Percentiles rank a stretch among this genome's conserved stretches.
phyloP scores from a whole-genome alignment of 2,797 vertebrate species.

The Tarsius wallacei region DNA sequence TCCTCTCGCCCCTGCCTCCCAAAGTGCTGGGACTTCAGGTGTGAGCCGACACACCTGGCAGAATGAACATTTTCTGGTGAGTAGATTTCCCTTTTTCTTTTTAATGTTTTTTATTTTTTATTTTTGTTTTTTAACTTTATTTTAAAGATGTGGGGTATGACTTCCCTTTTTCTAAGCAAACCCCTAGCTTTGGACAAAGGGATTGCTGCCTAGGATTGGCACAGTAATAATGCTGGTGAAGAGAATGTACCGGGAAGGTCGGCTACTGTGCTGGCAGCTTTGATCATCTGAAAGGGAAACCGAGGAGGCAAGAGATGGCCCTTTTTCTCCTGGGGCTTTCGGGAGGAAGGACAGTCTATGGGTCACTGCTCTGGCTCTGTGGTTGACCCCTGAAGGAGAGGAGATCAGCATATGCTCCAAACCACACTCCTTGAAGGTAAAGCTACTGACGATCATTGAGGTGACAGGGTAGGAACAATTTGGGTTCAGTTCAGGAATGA shows the following conservation, averaged over 20 bases:
- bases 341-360: not conserved
- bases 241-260: not conserved
- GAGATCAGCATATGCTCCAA: not conserved
- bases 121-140: no score
- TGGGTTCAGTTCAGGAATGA: not conserved
- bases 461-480: not conserved
- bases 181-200: not conserved
- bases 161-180: conserved; percentile 17
- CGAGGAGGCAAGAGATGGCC: not conserved
- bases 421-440: not conserved
- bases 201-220: not conserved
- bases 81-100: not conserved
- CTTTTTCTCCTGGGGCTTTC: not conserved
- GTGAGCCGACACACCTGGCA: no score
- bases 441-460: not conserved
- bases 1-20: no score
- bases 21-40: no score
- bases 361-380: not conserved
- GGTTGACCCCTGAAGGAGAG: not conserved
- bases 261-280: not conserved
- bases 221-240: not conserved
- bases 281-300: not conserved
- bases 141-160: no score
- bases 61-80: not conserved
- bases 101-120: not conserved